Percentiles rank a stretch among this genome's conserved stretches.
These are phyloP conservation scores for Psittacara wagleri DNA, from an alignment of 2,113 vertebrate genomes.

Conservation along the genomic window DNA sequence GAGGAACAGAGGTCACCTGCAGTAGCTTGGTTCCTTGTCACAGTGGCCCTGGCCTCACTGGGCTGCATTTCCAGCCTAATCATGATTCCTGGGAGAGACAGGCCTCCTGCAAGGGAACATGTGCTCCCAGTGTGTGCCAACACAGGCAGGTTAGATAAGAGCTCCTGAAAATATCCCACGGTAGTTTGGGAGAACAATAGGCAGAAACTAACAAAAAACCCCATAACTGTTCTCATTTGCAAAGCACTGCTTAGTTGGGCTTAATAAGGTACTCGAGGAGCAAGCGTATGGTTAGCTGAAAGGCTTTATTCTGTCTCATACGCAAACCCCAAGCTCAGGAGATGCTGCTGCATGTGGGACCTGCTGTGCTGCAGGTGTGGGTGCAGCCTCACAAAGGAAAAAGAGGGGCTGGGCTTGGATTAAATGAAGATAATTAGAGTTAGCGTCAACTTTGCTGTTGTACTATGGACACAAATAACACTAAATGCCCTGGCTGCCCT, in stretches of 20 bases:
- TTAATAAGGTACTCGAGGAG: neutral
- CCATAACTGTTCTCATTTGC: neutral
- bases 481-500: neutral
- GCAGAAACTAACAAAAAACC: neutral
- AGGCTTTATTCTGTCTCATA: neutral
- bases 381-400: neutral
- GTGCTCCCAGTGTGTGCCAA: neutral
- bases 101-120: neutral
- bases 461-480: neutral
- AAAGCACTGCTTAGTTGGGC: neutral
- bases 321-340: neutral
- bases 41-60: neutral
- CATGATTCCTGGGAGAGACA: neutral
- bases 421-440: neutral
- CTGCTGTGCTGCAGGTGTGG: neutral
- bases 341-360: neutral
- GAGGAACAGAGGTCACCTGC: neutral
- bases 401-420: neutral
- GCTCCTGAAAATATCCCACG: neutral
- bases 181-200: neutral
- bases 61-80: neutral
- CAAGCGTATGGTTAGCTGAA: neutral
- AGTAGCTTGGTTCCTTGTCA: neutral
- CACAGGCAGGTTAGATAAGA: neutral
- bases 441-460: neutral